Percentiles rank a stretch among this genome's conserved stretches.
These are phyloP conservation scores for Pyralis farinalis DNA, from an alignment of 2,888 invertebrate genomes.

Conservation along the genomic window DNA sequence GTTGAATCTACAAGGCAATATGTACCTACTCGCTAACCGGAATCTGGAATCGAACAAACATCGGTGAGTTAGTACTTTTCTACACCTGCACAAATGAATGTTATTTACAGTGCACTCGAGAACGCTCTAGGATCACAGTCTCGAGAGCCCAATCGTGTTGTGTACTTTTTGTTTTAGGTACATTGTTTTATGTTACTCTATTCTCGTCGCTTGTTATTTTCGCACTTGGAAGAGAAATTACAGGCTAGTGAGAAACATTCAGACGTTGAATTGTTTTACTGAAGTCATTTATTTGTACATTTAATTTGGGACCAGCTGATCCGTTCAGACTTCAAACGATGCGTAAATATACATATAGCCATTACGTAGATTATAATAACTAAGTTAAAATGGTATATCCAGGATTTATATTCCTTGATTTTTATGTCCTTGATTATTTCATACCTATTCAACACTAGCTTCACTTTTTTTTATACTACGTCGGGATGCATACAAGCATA, in stretches of 20 bases:
- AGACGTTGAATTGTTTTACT: background rate
- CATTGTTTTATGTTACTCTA: background rate
- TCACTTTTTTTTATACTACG: too few species aligned
- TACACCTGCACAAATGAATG: slow-evolving; percentile 42
- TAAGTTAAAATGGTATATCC: too few species aligned
- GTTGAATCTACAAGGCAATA: too few species aligned
- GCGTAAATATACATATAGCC: too few species aligned
- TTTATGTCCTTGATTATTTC: too few species aligned
- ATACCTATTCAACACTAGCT: too few species aligned
- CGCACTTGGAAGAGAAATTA: background rate
- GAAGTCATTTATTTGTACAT: background rate
- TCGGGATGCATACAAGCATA: too few species aligned
- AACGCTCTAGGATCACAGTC: slow-evolving; percentile 1
- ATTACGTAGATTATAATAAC: too few species aligned
- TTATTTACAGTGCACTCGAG: slow-evolving; percentile 20
- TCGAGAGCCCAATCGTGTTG: slow-evolving; percentile 1
- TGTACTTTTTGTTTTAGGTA: background rate
- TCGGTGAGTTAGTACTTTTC: slow-evolving; percentile 34
- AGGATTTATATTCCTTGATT: too few species aligned
- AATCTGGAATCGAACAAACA: slow-evolving; percentile 22
- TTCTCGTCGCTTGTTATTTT: slow-evolving; percentile 4
- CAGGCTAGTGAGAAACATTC: background rate
- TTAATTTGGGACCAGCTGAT: too few species aligned
- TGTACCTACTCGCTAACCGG: slow-evolving; percentile 4
- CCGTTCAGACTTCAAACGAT: too few species aligned